Conservation (phyloP, 2,797 vertebrate genomes). For the Eurystomus glaucurus region DNA sequence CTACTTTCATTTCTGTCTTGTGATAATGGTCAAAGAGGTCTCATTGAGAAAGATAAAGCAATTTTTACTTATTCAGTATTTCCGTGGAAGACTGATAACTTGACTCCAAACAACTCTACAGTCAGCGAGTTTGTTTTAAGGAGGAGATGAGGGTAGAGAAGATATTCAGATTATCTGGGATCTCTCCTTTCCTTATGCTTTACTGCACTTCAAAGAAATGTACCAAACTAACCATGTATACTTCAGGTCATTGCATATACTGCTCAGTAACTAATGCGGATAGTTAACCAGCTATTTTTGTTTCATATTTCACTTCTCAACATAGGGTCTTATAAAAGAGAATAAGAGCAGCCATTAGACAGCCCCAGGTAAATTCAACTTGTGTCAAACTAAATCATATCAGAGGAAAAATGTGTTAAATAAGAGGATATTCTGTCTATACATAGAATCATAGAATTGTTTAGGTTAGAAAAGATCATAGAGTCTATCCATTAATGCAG, state of each 20-base stretch:
- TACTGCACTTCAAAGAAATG: neutral
- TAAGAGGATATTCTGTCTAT: neutral
- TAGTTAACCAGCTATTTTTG: slow-evolving; percentile 17
- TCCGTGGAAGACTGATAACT: neutral
- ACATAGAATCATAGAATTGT: neutral
- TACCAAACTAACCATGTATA: neutral
- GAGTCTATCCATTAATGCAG: neutral
- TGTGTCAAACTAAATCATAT: neutral
- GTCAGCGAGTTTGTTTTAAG: neutral
- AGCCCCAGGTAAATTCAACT: neutral
- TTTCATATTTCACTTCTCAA: neutral
- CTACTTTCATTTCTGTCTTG: neutral
- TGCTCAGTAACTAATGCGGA: neutral
- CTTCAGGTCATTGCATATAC: slow-evolving; percentile 18
- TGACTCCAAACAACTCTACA: neutral
- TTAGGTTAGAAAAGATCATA: neutral
- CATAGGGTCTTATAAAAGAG: neutral
- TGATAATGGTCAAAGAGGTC: neutral
- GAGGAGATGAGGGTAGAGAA: neutral
- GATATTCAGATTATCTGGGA: neutral
- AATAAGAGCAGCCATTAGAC: neutral
- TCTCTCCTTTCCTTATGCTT: neutral
- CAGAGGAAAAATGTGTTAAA: neutral
- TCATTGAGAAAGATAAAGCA: neutral
- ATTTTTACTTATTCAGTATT: neutral